Evolutionary conservation across 1,140 invertebrate genomes (phyloP).

Genomic region (Vanessa tameamea): DNA sequence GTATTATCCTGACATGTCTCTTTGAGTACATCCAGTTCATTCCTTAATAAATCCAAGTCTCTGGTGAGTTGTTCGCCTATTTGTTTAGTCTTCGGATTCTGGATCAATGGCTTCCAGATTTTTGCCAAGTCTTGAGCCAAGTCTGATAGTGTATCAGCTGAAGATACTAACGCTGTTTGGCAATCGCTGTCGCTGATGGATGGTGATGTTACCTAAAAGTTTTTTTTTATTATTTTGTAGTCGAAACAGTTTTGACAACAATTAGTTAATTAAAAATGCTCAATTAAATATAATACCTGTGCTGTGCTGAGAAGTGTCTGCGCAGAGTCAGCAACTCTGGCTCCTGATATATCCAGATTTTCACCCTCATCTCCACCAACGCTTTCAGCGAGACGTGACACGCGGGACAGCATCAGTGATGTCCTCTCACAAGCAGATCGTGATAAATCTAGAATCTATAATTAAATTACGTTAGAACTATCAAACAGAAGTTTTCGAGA

Average conservation of each 20-base stretch:
- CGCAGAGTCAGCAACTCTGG: conserved; percentile 46
- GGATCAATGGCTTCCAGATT: conserved; percentile 31
- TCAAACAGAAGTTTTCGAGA: not conserved
- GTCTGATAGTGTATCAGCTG: conserved; percentile 27
- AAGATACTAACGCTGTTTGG: conserved; percentile 24
- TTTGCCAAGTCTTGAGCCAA: conserved; percentile 27
- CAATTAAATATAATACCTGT: conserved; percentile 37
- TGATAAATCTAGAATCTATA: conserved; percentile 39
- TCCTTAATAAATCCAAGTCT: conserved; percentile 33
- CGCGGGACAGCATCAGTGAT: conserved; percentile 47
- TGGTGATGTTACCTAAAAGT: conserved; percentile 33
- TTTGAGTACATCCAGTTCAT: conserved; percentile 33
- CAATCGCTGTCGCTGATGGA: conserved; percentile 31
- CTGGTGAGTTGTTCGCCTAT: conserved; percentile 39
- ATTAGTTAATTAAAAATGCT: not conserved
- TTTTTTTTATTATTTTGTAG: not conserved
- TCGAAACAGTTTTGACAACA: not conserved
- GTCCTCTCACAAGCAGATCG: conserved; percentile 44
- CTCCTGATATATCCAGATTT: conserved; percentile 36
- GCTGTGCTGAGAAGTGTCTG: conserved; percentile 46
- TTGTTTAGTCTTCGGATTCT: conserved; percentile 17
- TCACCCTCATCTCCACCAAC: conserved; percentile 28
- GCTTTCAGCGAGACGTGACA: conserved; percentile 45
- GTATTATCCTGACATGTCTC: conserved; percentile 27
- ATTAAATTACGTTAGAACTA: not conserved